Percentiles rank a stretch among this genome's conserved stretches.
Evolutionary conservation across 2,797 vertebrate genomes (phyloP).

Genomic region (Spheniscus humboldti): DNA sequence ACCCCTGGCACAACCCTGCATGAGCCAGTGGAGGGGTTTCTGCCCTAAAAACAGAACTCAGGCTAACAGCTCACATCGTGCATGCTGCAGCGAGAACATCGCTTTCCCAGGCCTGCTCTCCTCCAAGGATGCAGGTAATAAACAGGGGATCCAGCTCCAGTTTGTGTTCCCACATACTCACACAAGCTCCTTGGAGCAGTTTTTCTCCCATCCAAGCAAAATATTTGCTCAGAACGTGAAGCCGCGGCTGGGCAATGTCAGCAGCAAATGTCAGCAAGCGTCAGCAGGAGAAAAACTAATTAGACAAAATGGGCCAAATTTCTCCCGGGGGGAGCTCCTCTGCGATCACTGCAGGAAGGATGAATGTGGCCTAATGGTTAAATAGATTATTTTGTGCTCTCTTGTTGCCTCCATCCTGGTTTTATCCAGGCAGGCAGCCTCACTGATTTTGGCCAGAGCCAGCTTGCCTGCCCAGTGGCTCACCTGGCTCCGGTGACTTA

Average conservation of each 20-base stretch:
- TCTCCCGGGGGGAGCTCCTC: neutral
- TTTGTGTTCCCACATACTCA: neutral
- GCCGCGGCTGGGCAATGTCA: neutral
- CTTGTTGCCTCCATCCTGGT: neutral
- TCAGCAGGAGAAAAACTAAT: neutral
- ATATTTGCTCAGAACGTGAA: slow-evolving; percentile 28
- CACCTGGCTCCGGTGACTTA: neutral
- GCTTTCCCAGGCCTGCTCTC: neutral
- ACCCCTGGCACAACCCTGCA: neutral
- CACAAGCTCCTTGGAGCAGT: neutral
- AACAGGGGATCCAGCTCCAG: neutral
- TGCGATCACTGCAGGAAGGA: neutral
- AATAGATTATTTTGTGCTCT: neutral
- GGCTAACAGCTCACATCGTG: neutral
- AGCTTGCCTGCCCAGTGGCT: neutral
- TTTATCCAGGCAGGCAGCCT: neutral
- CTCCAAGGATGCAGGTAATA: neutral
- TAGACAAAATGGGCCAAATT: neutral
- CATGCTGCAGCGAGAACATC: neutral
- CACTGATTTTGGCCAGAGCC: neutral
- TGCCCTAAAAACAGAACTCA: neutral
- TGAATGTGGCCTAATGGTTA: neutral
- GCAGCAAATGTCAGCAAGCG: slow-evolving; percentile 6
- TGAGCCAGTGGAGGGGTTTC: neutral
- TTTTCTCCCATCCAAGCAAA: slow-evolving; percentile 46